phyloP scores from a whole-genome alignment of 2,888 invertebrate genomes.

The Rugalucina vietnamica region DNA sequence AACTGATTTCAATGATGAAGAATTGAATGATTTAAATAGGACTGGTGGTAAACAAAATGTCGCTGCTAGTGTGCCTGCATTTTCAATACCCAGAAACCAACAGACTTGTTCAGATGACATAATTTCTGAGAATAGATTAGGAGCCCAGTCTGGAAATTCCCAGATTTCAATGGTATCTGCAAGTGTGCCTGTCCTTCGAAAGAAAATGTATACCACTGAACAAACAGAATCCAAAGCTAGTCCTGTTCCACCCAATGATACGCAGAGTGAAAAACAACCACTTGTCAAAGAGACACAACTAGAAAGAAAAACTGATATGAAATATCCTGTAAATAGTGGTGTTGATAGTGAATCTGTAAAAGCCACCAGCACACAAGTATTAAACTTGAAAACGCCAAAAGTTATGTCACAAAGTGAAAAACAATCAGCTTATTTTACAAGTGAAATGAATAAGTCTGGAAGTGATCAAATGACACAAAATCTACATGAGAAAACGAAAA shows the following conservation, averaged over 20 bases:
- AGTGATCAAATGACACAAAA: background rate
- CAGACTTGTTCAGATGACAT: conserved; percentile 28
- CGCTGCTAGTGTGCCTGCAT: conserved; percentile 57
- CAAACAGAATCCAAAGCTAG: conserved; percentile 10
- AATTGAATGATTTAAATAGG: conserved; percentile 78
- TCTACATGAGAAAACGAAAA: background rate
- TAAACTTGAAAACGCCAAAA: background rate
- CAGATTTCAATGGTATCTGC: conserved; percentile 52
- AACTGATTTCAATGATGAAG: conserved; percentile 77
- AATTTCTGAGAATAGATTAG: conserved; percentile 13
- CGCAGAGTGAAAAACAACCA: conserved; percentile 14
- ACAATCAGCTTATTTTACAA: background rate
- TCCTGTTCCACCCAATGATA: background rate
- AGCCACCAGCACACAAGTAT: background rate
- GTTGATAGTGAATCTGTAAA: background rate
- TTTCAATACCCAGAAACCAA: conserved; percentile 29
- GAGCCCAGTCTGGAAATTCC: conserved; percentile 9
- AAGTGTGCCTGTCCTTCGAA: conserved; percentile 60
- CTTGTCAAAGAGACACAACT: background rate
- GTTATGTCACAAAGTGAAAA: background rate
- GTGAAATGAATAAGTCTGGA: background rate
- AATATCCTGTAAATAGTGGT: background rate
- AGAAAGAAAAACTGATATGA: background rate
- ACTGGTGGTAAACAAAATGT: conserved; percentile 61
- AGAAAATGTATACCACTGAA: conserved; percentile 62